Conservation (phyloP, 1,140 invertebrate genomes). For the Yoshiicerus persimilis region DNA sequence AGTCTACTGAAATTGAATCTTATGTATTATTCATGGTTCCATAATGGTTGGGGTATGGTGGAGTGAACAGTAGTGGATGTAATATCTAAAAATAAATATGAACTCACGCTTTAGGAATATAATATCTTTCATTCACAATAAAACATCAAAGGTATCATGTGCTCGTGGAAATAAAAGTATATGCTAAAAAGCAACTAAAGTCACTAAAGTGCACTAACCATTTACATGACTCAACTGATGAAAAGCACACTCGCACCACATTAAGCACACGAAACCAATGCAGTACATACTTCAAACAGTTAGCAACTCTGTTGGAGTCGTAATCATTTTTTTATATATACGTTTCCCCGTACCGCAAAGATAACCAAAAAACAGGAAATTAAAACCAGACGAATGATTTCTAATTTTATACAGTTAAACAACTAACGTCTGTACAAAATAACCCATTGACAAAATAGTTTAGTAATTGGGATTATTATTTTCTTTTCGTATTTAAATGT, state of each 20-base stretch:
- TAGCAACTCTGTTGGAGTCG: background rate
- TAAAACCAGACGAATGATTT: background rate
- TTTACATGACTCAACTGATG: background rate
- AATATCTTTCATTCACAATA: background rate
- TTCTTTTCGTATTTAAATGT: too few species aligned
- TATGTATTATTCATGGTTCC: too few species aligned
- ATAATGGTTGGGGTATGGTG: background rate
- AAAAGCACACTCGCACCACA: background rate
- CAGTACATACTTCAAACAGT: background rate
- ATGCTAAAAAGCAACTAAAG: too few species aligned
- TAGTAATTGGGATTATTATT: too few species aligned
- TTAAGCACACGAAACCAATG: background rate
- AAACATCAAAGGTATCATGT: too few species aligned
- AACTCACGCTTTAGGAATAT: background rate
- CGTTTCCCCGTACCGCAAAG: background rate
- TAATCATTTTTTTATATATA: background rate
- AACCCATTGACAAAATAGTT: too few species aligned
- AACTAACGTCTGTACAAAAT: too few species aligned
- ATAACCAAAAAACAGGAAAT: background rate
- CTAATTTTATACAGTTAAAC: too few species aligned
- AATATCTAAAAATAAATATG: background rate
- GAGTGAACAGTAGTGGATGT: background rate
- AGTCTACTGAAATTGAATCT: background rate
- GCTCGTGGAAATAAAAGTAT: too few species aligned
- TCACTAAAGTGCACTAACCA: background rate